These are phyloP conservation scores for Acrobasis consociella DNA, from an alignment of 2,888 invertebrate species.

Conservation along the genomic window DNA sequence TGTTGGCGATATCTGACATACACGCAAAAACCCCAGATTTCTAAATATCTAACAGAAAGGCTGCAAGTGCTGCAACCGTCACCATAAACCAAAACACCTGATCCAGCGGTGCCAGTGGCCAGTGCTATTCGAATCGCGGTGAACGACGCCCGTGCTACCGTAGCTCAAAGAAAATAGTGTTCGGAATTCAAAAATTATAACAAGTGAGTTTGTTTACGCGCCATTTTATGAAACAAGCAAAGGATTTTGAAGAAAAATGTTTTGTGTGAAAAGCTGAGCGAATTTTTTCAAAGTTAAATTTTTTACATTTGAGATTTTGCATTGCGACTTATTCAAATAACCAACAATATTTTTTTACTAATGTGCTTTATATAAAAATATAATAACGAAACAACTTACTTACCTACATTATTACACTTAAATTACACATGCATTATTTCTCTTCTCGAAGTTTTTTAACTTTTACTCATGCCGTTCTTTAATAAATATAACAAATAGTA, in stretches of 20 bases:
- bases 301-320: neutral
- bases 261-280: neutral
- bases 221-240: constrained; percentile 12
- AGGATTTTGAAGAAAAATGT: constrained; percentile 2
- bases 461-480: too few relatives aligned
- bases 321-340: constrained; percentile 4
- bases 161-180: constrained; percentile 13
- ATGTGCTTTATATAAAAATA: too few relatives aligned
- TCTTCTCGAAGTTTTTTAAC: too few relatives aligned
- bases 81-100: constrained; percentile 45
- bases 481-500: too few relatives aligned
- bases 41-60: constrained; percentile 33
- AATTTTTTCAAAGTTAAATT: neutral
- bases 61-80: constrained; percentile 39
- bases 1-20: constrained; percentile 44
- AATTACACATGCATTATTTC: too few relatives aligned
- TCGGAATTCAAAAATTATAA: constrained; percentile 35
- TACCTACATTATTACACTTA: too few relatives aligned
- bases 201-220: constrained; percentile 43
- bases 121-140: constrained; percentile 46
- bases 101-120: constrained; percentile 33
- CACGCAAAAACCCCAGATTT: constrained; percentile 47
- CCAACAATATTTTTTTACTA: too few relatives aligned
- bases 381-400: too few relatives aligned
- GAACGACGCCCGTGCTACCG: constrained; percentile 39